phyloP scores from a whole-genome alignment of 2,888 invertebrate species.

The Apotomis turbidana region DNA sequence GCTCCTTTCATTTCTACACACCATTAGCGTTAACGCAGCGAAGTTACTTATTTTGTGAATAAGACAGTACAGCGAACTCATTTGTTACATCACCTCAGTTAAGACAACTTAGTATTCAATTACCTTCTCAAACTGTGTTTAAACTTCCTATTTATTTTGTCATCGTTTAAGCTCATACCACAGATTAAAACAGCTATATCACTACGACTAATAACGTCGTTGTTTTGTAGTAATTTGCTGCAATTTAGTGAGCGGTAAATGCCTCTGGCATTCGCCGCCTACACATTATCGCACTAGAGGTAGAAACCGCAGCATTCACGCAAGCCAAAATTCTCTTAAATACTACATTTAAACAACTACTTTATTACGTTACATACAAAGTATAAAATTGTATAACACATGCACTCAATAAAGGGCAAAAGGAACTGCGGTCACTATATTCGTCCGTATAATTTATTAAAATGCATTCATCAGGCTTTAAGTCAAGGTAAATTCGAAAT shows the following conservation, averaged over 20 bases:
- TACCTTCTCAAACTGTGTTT: no score
- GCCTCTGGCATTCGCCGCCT: slow-evolving; percentile 20
- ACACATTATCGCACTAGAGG: slow-evolving; percentile 18
- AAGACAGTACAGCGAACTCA: no score
- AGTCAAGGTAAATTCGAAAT: slow-evolving; percentile 44
- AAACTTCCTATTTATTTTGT: no score
- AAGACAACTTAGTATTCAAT: no score
- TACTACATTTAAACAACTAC: background rate
- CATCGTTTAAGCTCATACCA: no score
- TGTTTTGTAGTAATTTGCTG: background rate
- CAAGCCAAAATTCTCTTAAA: background rate
- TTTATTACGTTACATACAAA: background rate
- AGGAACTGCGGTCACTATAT: background rate
- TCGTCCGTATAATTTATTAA: slow-evolving; percentile 52
- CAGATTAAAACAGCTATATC: no score
- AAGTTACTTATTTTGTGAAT: no score
- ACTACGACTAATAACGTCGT: slow-evolving; percentile 8
- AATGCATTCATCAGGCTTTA: slow-evolving; percentile 57
- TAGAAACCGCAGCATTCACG: background rate
- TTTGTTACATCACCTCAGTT: no score
- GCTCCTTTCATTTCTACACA: no score
- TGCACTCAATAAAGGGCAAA: background rate
- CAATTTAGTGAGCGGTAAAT: slow-evolving; percentile 21
- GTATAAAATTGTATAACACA: background rate
- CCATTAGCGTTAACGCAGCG: no score